Evolutionary conservation across 2,888 invertebrate species (phyloP).

Genomic region (Mylabris sibirica): DNA sequence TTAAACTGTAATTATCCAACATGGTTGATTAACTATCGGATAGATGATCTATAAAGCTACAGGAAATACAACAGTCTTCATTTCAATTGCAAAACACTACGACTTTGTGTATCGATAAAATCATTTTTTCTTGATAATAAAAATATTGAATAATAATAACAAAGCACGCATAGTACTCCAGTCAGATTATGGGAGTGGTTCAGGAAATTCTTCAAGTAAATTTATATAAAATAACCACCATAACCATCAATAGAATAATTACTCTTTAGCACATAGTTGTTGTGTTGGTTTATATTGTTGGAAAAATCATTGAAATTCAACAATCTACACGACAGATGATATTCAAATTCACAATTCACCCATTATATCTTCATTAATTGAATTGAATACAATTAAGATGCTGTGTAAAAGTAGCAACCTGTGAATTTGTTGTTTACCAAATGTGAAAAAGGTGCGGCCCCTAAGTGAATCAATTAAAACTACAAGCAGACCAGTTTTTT

Average conservation of each 20-base stretch:
- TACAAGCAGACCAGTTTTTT: neutral
- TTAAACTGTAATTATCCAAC: slow-evolving; percentile 9
- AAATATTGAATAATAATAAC: slow-evolving; percentile 3
- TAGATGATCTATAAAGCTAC: slow-evolving; percentile 8
- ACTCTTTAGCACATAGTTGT: neutral
- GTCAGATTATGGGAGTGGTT: neutral
- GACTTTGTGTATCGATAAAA: neutral
- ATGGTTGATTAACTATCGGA: slow-evolving; percentile 3
- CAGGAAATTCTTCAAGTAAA: neutral
- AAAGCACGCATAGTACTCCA: neutral
- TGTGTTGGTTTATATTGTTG: neutral
- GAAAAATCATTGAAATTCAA: neutral
- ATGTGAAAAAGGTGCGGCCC: neutral
- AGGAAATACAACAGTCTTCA: slow-evolving; percentile 1
- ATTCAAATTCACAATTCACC: neutral
- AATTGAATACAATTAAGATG: slow-evolving; percentile 3
- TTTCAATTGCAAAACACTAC: neutral
- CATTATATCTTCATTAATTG: neutral
- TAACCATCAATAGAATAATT: neutral
- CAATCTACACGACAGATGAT: neutral
- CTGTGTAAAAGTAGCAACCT: neutral
- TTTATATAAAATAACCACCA: neutral
- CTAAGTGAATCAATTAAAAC: neutral
- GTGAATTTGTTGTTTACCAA: neutral
- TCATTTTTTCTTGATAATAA: slow-evolving; percentile 1